Base-by-base conservation (phyloP, 2,113 vertebrate species). In the Eublepharis macularius region DNA sequence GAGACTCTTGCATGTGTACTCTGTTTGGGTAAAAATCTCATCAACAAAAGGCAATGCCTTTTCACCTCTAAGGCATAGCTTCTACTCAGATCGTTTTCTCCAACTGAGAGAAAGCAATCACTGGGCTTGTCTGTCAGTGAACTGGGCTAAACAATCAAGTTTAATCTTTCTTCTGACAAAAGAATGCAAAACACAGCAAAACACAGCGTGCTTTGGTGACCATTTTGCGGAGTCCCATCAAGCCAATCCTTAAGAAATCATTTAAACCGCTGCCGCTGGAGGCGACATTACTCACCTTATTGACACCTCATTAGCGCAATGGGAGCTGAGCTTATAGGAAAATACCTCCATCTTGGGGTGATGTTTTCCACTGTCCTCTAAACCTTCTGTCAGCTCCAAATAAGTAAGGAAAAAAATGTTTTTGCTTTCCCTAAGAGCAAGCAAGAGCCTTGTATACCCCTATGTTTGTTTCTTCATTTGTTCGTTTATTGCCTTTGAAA, bases 231-330 rank as follows among this genome's bases (percentile, higher is more conserved):
- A 29, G 57, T 63, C 54, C 84, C 36, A 66, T 4, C 63, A 91
- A 69, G 11, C 81, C 45, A 47, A 65, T 4, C 11, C 85, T 73
- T 86, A 78, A 13, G 7, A 86, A 92, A 91, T 83, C 80, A 76
- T 29, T 83, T 68, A 73, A 76, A 73, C 60, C 72, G 14, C 1
- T 87, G 21, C 17, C 54, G 45, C 69, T 69, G 83, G 49, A 81
- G 85, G 74, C 43, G 81, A 60, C 19, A 80, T 86, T 76, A 86
- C 12, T 76, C 87, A 63, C 21, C 87, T 88, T 83, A 82, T 43
- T 43, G 82, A 82, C n/a, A 72, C 21, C 89, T 93, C 47, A 57
- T 82, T 83, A 88, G 2, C 54, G 77, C 45, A 92, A 80, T 78
- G 39, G 70, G 84, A 91, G 74, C 32, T 32, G 8, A 81, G 21